Evolutionary conservation across 2,888 invertebrate species (phyloP).

Genomic region (Cosmia pyralina): DNA sequence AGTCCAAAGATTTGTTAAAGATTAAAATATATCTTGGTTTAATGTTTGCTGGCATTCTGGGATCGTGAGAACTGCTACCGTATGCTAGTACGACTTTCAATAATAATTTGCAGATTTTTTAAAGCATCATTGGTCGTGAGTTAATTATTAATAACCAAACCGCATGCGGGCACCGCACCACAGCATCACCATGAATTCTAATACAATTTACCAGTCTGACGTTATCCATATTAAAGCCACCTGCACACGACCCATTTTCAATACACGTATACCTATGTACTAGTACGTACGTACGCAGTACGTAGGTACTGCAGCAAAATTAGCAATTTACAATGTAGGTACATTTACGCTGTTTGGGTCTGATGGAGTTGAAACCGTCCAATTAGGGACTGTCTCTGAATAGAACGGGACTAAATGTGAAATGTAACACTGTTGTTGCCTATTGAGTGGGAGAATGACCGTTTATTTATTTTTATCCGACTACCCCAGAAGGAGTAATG

Average conservation of each 20-base stretch:
- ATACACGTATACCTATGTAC: no score
- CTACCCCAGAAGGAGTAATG: no score
- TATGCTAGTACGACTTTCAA: neutral
- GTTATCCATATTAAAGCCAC: slow-evolving; percentile 11
- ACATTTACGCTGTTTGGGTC: slow-evolving; percentile 39
- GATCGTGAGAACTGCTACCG: neutral
- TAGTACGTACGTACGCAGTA: no score
- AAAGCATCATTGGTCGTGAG: neutral
- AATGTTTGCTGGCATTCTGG: neutral
- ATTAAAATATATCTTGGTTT: neutral
- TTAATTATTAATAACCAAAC: neutral
- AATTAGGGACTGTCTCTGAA: slow-evolving; percentile 40
- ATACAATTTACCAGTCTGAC: neutral
- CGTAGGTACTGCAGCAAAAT: slow-evolving; percentile 25
- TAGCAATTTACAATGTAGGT: slow-evolving; percentile 44
- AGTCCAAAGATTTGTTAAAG: neutral
- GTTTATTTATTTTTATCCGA: neutral
- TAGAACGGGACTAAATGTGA: slow-evolving; percentile 30
- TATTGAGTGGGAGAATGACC: slow-evolving; percentile 16
- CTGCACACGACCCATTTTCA: slow-evolving; percentile 19
- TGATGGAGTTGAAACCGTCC: slow-evolving; percentile 39
- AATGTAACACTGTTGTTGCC: slow-evolving; percentile 22
- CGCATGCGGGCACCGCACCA: neutral
- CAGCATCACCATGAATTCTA: neutral
- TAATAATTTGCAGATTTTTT: neutral